phyloP scores from a whole-genome alignment of 37 sponge, comb jelly and placozoan genomes.

The Cliona cf. orientalis region DNA sequence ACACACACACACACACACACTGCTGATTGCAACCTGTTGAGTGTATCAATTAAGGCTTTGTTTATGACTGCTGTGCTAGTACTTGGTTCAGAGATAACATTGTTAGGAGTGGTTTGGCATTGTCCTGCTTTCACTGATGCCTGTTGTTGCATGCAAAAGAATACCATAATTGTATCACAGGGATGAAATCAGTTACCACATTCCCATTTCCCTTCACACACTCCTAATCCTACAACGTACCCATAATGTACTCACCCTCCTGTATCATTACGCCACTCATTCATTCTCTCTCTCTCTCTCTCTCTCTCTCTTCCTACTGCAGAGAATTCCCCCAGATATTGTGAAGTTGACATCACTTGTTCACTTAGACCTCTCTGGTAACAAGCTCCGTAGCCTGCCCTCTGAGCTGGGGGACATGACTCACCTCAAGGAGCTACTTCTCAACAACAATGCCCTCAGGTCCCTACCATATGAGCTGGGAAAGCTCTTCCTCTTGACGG shows the following conservation, averaged over 20 bases:
- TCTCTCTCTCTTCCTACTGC: not conserved
- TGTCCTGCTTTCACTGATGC: too few relatives aligned
- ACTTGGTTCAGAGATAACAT: not conserved
- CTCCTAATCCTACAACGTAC: not conserved
- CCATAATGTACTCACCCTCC: too few relatives aligned
- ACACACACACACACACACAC: not conserved
- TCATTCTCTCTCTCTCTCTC: conserved; percentile 4
- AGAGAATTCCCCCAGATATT: conserved; percentile 90
- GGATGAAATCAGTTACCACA: too few relatives aligned
- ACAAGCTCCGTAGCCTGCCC: conserved; percentile 92
- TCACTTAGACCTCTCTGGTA: conserved; percentile 91
- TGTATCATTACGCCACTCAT: not conserved
- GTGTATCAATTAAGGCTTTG: not conserved
- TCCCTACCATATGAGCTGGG: conserved; percentile 94
- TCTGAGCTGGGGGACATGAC: conserved; percentile 95
- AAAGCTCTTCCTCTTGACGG: conserved; percentile 82
- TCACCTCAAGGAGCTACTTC: conserved; percentile 86
- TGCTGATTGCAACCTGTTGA: not conserved
- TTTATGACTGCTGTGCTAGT: not conserved
- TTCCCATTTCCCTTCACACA: too few relatives aligned
- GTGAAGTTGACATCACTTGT: conserved; percentile 62
- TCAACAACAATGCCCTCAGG: conserved; percentile 87
- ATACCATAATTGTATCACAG: too few relatives aligned
- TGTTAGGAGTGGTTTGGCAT: not conserved
- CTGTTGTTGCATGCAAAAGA: not conserved